Base-by-base conservation (phyloP, 1,140 invertebrate genomes). In the Formica selysi region DNA sequence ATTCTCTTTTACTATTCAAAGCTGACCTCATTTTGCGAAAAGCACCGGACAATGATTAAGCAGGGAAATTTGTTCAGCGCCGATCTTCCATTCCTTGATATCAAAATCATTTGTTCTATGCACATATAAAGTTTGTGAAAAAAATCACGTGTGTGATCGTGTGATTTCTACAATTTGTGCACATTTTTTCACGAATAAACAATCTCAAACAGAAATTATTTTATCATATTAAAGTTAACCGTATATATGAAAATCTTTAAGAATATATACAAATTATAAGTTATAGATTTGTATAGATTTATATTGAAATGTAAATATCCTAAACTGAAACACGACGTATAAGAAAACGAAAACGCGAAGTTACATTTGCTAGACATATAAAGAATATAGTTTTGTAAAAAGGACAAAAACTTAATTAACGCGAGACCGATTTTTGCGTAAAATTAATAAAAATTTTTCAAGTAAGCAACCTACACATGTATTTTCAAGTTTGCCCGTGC, bases 21-120 rank as follows among this genome's bases (percentile, higher is more conserved):
- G 38, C 80, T 87, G 80, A 87, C 86, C 86, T 61, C 51, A 59
- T 87, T 87, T 6, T 29, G 59, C n/a, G 85, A 67, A 86, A 86
- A 76, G 19, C 29, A 22, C 41, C 44, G 70, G 80, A 85, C 86
- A 85, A 87, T 87, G 86, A 85, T 74, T 85, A 87, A 87, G 80
- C 57, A 22, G 36, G 48, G 51, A 85, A 85, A 87, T 87, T 85
- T 76, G 73, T 85, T 76, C 62, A 48, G 68, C 68, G 65, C n/a
- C 61, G 26, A 80, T 80, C 84, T 86, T 48, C 7, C 38, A 68
- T 80, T 86, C 48, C 61, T 44, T 67, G 41, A 79, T 86, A 61
- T 64, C n/a, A 26, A 61, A 59, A 41, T n/a, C 13, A 86, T 86
- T 86, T 62, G 38, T 78, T 59, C 10, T 11, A 74, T 3, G 19